Evolutionary conservation across 2,113 vertebrate genomes (phyloP).

Genomic region (Oryzias celebensis): DNA sequence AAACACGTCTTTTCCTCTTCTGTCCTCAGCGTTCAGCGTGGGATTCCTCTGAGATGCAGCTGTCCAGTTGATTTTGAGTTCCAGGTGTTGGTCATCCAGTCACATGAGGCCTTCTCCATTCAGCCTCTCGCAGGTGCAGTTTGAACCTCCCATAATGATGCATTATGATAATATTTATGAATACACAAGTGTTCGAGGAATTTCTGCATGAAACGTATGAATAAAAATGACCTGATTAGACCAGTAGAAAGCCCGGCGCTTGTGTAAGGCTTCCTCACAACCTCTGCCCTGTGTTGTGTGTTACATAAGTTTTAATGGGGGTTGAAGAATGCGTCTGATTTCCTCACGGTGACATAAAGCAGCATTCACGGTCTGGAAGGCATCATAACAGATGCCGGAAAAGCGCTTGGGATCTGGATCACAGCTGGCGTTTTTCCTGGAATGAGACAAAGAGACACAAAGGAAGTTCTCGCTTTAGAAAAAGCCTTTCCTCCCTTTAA

Average conservation of each 20-base stretch:
- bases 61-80: constrained; percentile 93
- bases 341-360: constrained; percentile 31
- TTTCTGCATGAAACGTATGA: no score
- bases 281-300: constrained; percentile 14
- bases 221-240: neutral
- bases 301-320: constrained; percentile 24
- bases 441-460: constrained; percentile 20
- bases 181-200: no score
- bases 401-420: constrained; percentile 27
- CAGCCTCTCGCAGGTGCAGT: constrained; percentile 83
- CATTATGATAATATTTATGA: no score
- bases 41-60: constrained; percentile 88
- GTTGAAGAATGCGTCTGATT: constrained; percentile 39
- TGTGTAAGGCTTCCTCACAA: constrained; percentile 37
- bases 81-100: constrained; percentile 79
- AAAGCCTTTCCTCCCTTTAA: neutral
- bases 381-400: constrained; percentile 54
- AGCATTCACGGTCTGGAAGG: constrained; percentile 44
- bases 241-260: neutral
- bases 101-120: constrained; percentile 83
- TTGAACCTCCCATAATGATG: neutral
- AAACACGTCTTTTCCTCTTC: constrained; percentile 1
- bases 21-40: constrained; percentile 60
- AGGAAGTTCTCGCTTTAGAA: constrained; percentile 29
- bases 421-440: constrained; percentile 9